A percentile compares a stretch with the other conserved stretches of the same genome.
Evolutionary conservation across 2,113 vertebrate species (phyloP).

Genomic region (Melanotaenia duboulayi): DNA sequence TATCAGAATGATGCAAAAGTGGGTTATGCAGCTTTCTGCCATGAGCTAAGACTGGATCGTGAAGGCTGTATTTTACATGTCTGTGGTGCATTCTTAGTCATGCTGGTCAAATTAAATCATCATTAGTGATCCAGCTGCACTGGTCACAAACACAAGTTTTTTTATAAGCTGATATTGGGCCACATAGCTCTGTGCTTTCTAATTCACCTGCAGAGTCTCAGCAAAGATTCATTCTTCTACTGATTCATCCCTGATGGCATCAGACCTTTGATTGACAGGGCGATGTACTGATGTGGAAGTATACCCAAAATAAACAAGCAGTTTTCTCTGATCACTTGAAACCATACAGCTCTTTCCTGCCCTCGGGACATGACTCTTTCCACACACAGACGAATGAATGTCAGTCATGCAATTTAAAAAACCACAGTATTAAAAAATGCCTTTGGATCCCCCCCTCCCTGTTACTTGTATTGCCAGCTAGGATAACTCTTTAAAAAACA

Average conservation of each 20-base stretch:
- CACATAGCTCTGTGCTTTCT: constrained; percentile 28
- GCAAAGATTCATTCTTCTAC: constrained; percentile 4
- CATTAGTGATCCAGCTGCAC: constrained; percentile 42
- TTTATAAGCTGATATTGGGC: constrained; percentile 40
- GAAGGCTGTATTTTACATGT: constrained; percentile 24
- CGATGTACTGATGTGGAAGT: constrained; percentile 55
- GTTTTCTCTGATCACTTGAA: constrained; percentile 59
- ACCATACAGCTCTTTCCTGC: constrained; percentile 41
- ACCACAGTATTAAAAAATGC: constrained; percentile 7
- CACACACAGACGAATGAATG: constrained; percentile 43
- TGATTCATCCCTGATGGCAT: constrained; percentile 19
- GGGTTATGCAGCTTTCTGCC: constrained; percentile 19
- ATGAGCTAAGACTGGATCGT: constrained; percentile 17
- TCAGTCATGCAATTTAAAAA: constrained; percentile 68
- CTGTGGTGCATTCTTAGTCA: constrained; percentile 36
- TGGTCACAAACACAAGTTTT: constrained; percentile 60
- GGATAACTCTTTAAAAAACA: constrained; percentile 18
- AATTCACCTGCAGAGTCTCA: constrained; percentile 47
- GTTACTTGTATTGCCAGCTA: constrained; percentile 5
- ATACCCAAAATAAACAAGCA: constrained; percentile 60
- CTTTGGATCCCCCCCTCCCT: background rate
- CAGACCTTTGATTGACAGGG: constrained; percentile 71
- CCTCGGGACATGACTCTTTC: constrained; percentile 39
- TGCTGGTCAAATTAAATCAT: constrained; percentile 59
- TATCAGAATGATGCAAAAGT: constrained; percentile 19